A percentile compares a stretch with the other conserved stretches of the same genome.
Evolutionary conservation across 2,888 invertebrate species (phyloP).

Genomic region (Drosophila aldrichi): DNA sequence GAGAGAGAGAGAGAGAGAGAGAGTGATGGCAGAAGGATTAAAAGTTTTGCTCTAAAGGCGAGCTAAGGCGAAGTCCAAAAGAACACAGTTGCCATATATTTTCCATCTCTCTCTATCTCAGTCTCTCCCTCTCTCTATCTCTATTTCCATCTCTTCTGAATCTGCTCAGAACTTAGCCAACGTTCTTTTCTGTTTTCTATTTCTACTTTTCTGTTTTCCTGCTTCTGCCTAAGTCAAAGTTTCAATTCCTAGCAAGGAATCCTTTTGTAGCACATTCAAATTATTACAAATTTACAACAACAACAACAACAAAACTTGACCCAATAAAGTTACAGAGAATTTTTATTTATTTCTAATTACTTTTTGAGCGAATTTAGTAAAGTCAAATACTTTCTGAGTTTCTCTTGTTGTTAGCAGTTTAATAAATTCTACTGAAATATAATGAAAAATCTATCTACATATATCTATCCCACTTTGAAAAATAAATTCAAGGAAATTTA

Average conservation of each 20-base stretch:
- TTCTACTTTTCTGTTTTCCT: conserved; percentile 12
- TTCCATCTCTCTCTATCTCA: neutral
- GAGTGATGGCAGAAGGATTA: conserved; percentile 54
- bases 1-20: neutral
- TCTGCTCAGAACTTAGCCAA: conserved; percentile 4
- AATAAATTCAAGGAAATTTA: neutral
- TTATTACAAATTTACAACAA: conserved; percentile 19
- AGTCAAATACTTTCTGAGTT: neutral
- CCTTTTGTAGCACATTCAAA: conserved; percentile 32
- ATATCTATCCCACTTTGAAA: too few species aligned
- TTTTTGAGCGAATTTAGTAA: neutral
- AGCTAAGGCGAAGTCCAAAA: conserved; percentile 45
- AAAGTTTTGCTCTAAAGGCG: conserved; percentile 67
- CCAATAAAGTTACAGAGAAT: neutral
- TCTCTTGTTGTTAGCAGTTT: too few species aligned
- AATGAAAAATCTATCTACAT: too few species aligned
- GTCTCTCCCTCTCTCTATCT: neutral
- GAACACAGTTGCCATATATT: conserved; percentile 43
- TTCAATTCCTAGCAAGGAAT: conserved; percentile 16
- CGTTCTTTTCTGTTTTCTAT: conserved; percentile 1
- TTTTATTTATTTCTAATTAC: neutral
- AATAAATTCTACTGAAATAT: neutral
- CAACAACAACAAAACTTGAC: conserved; percentile 2
- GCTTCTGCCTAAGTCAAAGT: conserved; percentile 24
- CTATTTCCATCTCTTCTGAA: conserved; percentile 7